These are phyloP conservation scores for Cephus pulcher DNA, from an alignment of 2,888 invertebrate genomes.

Conservation along the genomic window DNA sequence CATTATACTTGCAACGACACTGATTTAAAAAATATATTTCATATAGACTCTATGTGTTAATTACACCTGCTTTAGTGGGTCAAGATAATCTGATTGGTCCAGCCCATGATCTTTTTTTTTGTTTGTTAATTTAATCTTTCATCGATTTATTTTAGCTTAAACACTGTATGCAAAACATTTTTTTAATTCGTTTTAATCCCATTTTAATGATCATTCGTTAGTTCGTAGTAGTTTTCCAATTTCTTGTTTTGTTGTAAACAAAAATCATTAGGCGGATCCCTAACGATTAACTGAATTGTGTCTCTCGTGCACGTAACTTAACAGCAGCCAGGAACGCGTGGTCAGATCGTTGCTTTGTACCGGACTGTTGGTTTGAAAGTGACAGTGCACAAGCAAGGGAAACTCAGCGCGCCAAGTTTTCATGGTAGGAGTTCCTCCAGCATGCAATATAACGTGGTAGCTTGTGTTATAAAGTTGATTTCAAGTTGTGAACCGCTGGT, in stretches of 20 bases:
- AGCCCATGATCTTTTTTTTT: neutral
- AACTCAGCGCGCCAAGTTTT: constrained; percentile 38
- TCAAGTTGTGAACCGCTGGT: constrained; percentile 6
- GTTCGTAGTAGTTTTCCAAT: neutral
- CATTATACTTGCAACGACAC: neutral
- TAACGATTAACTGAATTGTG: neutral
- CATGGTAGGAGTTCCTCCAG: constrained; percentile 48
- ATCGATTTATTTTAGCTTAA: neutral
- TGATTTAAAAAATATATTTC: neutral
- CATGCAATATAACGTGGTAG: constrained; percentile 22
- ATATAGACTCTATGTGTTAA: neutral
- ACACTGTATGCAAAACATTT: neutral
- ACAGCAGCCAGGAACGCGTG: constrained; percentile 9
- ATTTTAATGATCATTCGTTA: neutral
- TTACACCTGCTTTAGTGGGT: neutral
- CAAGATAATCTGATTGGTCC: neutral
- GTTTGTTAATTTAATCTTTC: neutral
- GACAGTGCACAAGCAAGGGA: constrained; percentile 53
- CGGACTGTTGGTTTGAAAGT: constrained; percentile 61
- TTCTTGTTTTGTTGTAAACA: neutral
- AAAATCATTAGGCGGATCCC: neutral
- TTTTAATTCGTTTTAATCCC: neutral
- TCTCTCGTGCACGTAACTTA: neutral
- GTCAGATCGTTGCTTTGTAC: constrained; percentile 47
- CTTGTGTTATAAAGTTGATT: constrained; percentile 19